Conservation (phyloP, 2,888 invertebrate genomes). For the Neoitamus cyanurus region DNA sequence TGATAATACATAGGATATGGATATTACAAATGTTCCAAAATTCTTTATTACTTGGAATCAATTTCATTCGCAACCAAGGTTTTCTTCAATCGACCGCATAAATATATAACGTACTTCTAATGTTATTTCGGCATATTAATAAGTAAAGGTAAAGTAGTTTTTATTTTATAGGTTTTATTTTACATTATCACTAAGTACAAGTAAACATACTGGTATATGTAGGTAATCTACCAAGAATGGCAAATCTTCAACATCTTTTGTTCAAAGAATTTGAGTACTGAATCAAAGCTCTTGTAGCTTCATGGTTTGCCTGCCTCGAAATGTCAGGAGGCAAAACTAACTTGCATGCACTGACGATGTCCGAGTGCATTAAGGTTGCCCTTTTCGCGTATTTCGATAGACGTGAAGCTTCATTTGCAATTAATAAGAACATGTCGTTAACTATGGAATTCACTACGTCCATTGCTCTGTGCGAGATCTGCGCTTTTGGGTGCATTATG, state of each 20-base stretch:
- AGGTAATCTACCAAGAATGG: too few relatives aligned
- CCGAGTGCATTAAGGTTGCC: constrained; percentile 22
- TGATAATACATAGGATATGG: too few relatives aligned
- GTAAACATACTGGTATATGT: too few relatives aligned
- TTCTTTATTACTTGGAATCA: too few relatives aligned
- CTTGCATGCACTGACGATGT: constrained; percentile 35
- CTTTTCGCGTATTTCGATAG: neutral
- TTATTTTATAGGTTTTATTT: too few relatives aligned
- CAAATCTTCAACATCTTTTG: neutral
- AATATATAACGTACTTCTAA: too few relatives aligned
- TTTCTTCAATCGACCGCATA: too few relatives aligned
- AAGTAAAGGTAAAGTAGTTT: too few relatives aligned
- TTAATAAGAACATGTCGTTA: constrained; percentile 42
- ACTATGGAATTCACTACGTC: constrained; percentile 39
- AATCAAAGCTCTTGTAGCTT: constrained; percentile 9
- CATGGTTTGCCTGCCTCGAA: neutral
- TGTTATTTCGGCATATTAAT: too few relatives aligned
- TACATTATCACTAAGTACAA: too few relatives aligned
- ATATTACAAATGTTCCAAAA: too few relatives aligned
- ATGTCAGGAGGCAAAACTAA: constrained; percentile 43
- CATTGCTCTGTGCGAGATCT: constrained; percentile 33
- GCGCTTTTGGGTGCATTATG: neutral
- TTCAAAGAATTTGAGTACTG: neutral
- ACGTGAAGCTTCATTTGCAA: constrained; percentile 34
- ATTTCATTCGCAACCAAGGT: too few relatives aligned